Evolutionary conservation across 2,888 invertebrate species (phyloP).

Genomic region (Aleiodes leptofemur): DNA sequence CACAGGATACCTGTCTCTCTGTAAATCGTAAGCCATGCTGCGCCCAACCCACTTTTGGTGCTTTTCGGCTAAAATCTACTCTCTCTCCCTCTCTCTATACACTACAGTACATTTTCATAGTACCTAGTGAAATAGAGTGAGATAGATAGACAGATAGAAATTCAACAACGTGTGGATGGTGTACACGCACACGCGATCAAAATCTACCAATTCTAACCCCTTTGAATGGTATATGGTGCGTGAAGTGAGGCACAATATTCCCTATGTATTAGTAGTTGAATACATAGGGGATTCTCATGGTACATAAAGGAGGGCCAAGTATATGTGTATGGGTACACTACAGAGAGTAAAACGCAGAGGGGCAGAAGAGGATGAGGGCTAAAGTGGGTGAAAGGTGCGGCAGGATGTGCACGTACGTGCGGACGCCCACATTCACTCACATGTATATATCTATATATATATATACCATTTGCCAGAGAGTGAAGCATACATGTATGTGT

Average conservation of each 20-base stretch:
- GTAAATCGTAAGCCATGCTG: slow-evolving; percentile 62
- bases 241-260: slow-evolving; percentile 64
- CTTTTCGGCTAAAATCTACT: slow-evolving; percentile 28
- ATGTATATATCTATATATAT: slow-evolving; percentile 31
- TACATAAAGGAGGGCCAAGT: slow-evolving; percentile 46
- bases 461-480: slow-evolving; percentile 10
- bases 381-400: slow-evolving; percentile 56
- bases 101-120: background rate
- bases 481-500: slow-evolving; percentile 41
- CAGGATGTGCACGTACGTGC: slow-evolving; percentile 52
- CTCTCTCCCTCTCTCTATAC: background rate
- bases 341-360: slow-evolving; percentile 10
- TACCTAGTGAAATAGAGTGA: background rate
- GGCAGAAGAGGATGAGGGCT: slow-evolving; percentile 44
- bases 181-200: slow-evolving; percentile 55
- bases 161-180: slow-evolving; percentile 15
- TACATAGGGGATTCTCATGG: slow-evolving; percentile 40
- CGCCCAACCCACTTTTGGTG: slow-evolving; percentile 53
- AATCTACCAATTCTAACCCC: slow-evolving; percentile 51
- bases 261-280: slow-evolving; percentile 56
- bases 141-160: slow-evolving; percentile 8
- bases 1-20: slow-evolving; percentile 67
- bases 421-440: slow-evolving; percentile 49
- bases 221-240: slow-evolving; percentile 47
- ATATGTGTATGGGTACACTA: slow-evolving; percentile 43